These are phyloP conservation scores for Quadroppia sp. DNA, from an alignment of 2,888 invertebrate species.

Conservation along the genomic window DNA sequence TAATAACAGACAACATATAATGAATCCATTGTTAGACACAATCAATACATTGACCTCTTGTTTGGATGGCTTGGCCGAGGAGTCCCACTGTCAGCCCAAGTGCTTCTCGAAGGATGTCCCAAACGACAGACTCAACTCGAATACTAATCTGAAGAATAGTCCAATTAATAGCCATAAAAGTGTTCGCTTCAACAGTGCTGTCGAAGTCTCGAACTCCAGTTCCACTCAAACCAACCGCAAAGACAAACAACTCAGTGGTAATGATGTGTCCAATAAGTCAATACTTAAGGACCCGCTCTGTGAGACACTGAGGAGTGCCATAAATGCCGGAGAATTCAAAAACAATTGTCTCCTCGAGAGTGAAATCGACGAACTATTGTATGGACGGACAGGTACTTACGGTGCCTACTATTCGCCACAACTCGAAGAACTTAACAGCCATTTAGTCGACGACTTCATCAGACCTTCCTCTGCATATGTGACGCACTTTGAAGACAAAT, in stretches of 20 bases:
- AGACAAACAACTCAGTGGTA: constrained; percentile 3
- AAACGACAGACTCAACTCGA: neutral
- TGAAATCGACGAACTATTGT: constrained; percentile 50
- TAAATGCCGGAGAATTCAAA: constrained; percentile 43
- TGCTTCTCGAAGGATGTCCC: constrained; percentile 9
- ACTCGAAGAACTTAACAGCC: neutral
- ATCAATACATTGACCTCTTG: constrained; percentile 50
- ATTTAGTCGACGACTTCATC: neutral
- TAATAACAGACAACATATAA: neutral
- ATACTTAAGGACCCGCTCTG: constrained; percentile 49
- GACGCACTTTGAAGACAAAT: constrained; percentile 49
- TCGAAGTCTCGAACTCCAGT: neutral
- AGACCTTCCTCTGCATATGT: constrained; percentile 44
- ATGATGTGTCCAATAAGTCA: constrained; percentile 44
- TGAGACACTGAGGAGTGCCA: constrained; percentile 47
- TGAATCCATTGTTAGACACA: constrained; percentile 52
- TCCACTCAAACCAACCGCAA: neutral
- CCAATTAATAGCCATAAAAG: constrained; percentile 11
- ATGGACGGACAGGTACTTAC: constrained; percentile 46
- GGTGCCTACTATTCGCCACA: constrained; percentile 15
- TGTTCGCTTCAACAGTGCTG: constrained; percentile 16
- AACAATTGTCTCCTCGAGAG: constrained; percentile 48
- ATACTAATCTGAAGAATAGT: neutral
- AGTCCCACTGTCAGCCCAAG: constrained; percentile 52
- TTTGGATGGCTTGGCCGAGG: constrained; percentile 47